Evolutionary conservation across 2,888 invertebrate genomes (phyloP), one percentile per base, ranked within the genome.

Genomic region (Teinopalpus imperialis): DNA sequence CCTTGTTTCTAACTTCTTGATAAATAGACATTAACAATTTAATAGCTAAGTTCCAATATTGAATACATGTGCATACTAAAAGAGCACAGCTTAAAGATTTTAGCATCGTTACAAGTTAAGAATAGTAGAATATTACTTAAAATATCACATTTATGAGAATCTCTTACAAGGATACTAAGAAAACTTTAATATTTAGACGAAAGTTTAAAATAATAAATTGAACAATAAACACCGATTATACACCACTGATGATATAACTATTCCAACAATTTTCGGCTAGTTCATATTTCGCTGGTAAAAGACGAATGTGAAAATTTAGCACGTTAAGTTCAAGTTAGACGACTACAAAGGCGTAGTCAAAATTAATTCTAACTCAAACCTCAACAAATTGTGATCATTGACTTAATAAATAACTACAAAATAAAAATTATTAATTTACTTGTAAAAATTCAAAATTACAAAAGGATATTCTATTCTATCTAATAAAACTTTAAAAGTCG

Each of bases 81-180:
- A 29, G 30, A 36, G 30, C 21, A 30, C 16, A 30, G 36, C 20
- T 21, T n/a, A 23, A 36, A 24, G 30, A 12, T 30, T 24, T 37
- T 29, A 36, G 34, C 34, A 43, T 45, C 45, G 26, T 43, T 39
- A 46, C 46, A 56, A 55, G 48, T 30, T 40, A 36, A 16, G 30
- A 59, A 61, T 65, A 68, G 52, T 53, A 53, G 53, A 54, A 56
- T 61, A 68, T 76, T 80, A 80, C 74, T 64, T 71, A 81, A 81
- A 81, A 81, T 81, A 81, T 82, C 81, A 81, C 81, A 82, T 74
- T 73, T 61, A 63, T 71, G 63, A 72, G 66, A 72, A 69, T 72
- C 69, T 61, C 56, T 66, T 67, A 64, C 53, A 29, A 16, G 9
- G 7, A 16, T 36, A 26, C 13, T 18, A 18, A 48, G 34, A 32